phyloP scores from a whole-genome alignment of 2,113 vertebrate genomes.

The Leptobrachium leishanense region DNA sequence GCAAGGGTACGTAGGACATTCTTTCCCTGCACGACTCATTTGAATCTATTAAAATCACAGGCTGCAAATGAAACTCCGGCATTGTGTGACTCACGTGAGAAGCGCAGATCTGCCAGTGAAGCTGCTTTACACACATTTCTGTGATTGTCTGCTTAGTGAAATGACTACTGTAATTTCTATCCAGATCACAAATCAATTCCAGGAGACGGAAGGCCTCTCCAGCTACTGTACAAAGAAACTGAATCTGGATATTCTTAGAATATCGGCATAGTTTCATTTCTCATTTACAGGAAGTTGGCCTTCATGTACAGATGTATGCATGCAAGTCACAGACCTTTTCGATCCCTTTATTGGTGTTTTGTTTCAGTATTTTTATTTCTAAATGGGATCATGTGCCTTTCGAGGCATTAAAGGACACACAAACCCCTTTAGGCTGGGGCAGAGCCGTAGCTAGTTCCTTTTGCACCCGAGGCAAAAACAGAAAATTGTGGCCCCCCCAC shows the following conservation, averaged over 20 bases:
- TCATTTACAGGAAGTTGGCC: too few species aligned
- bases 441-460: too few species aligned
- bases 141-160: slow-evolving; percentile 24
- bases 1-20: neutral
- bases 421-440: too few species aligned
- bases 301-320: too few species aligned
- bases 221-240: neutral
- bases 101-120: slow-evolving; percentile 21
- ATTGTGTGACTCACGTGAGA: slow-evolving; percentile 2
- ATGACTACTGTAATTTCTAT: slow-evolving; percentile 10
- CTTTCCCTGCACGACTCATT: neutral
- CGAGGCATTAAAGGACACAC: too few species aligned
- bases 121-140: slow-evolving; percentile 24
- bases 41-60: slow-evolving; percentile 29
- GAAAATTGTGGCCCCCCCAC: too few species aligned
- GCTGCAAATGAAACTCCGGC: slow-evolving; percentile 9
- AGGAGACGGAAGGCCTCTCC: neutral
- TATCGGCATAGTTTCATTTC: neutral
- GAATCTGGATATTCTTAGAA: neutral
- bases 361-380: too few species aligned
- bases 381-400: too few species aligned
- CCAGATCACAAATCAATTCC: slow-evolving; percentile 15
- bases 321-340: too few species aligned
- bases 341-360: too few species aligned
- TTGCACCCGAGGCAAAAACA: too few species aligned